Conservation (phyloP, 2,113 vertebrate genomes). For the Phrynosoma blainvillii region DNA sequence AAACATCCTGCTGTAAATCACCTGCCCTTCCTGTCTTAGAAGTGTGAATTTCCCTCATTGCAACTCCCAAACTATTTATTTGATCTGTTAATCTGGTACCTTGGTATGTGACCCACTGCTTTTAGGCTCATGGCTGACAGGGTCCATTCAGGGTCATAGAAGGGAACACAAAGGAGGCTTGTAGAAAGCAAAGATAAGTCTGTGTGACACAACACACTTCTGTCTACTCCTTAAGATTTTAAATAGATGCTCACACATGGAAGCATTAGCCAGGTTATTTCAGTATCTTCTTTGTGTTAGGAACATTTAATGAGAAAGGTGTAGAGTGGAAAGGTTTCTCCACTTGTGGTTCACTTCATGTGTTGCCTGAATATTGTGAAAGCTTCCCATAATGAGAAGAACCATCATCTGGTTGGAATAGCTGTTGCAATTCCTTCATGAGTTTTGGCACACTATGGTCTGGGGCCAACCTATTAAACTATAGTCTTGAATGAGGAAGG, state of each 20-base stretch:
- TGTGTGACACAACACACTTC: no score
- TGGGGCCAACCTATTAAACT: not conserved
- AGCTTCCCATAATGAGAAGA: not conserved
- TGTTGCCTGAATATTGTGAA: not conserved
- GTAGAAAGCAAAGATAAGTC: no score
- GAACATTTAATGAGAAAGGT: not conserved
- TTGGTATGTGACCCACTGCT: no score
- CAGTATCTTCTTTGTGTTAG: not conserved
- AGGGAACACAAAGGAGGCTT: no score
- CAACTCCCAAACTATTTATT: no score
- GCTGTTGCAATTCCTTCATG: not conserved
- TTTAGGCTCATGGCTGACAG: no score
- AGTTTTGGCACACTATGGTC: not conserved
- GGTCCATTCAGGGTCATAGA: no score
- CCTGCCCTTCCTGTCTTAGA: no score
- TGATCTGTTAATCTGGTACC: no score
- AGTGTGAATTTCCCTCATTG: no score
- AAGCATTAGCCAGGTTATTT: not conserved
- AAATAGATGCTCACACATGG: not conserved
- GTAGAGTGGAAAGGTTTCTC: not conserved
- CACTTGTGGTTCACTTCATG: not conserved
- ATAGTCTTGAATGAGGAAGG: conserved; percentile 5
- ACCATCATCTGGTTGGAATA: not conserved
- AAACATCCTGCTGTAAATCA: no score
- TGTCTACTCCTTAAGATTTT: not conserved